phyloP scores from a whole-genome alignment of 2,797 vertebrate genomes.

The Cuniculus paca region DNA sequence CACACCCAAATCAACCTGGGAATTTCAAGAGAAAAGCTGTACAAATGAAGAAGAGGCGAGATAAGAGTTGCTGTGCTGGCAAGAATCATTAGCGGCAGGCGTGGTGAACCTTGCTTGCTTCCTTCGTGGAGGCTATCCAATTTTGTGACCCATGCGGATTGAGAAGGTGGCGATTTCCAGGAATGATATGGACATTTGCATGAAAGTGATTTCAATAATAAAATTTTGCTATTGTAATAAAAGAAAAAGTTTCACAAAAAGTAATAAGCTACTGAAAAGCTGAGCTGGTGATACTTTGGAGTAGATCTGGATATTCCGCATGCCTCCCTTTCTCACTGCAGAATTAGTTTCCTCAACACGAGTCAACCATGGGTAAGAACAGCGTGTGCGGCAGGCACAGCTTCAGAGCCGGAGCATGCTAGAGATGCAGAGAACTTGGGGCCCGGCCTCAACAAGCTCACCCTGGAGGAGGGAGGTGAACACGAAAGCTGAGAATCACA shows the following conservation, averaged over 20 bases:
- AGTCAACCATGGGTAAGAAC: fast-evolving
- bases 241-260: background rate
- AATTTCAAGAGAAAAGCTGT: background rate
- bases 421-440: background rate
- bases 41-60: background rate
- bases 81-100: fast-evolving
- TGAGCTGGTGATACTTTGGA: fast-evolving
- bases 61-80: background rate
- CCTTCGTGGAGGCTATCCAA: fast-evolving
- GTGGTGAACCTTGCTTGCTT: fast-evolving
- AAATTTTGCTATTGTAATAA: background rate
- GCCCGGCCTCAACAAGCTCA: fast-evolving
- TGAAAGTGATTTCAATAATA: background rate
- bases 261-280: too few relatives aligned
- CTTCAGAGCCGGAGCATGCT: fast-evolving
- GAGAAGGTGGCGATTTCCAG: background rate
- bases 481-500: fast-evolving
- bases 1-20: background rate
- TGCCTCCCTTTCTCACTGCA: background rate
- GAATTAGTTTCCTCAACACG: background rate
- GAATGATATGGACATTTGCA: background rate
- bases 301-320: background rate
- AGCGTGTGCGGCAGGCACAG: fast-evolving
- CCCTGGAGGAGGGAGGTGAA: fast-evolving
- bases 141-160: fast-evolving